A percentile compares a stretch with the other conserved stretches of the same genome.
Conservation (phyloP, 2,888 invertebrate species). For the Scelioninae gen. 1 region DNA sequence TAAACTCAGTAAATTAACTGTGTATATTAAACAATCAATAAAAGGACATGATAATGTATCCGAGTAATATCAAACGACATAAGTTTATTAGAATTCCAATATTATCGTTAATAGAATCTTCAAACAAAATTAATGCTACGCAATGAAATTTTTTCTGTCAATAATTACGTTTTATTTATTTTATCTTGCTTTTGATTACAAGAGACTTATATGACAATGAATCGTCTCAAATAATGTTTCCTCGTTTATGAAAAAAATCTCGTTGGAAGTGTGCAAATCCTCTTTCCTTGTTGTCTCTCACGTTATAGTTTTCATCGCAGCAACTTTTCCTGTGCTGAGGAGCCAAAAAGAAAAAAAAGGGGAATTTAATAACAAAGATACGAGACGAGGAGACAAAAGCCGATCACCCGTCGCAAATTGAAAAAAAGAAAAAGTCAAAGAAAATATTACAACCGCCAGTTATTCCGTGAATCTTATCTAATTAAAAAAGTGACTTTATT, state of each 20-base stretch:
- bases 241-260: slow-evolving; percentile 57
- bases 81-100: background rate
- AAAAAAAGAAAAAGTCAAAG: slow-evolving; percentile 40
- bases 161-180: slow-evolving; percentile 54
- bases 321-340: slow-evolving; percentile 21
- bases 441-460: slow-evolving; percentile 23
- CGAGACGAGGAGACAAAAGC: slow-evolving; percentile 46
- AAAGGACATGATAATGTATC: no score
- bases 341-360: slow-evolving; percentile 31
- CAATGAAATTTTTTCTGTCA: slow-evolving; percentile 14
- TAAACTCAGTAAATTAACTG: no score
- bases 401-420: slow-evolving; percentile 49
- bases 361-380: slow-evolving; percentile 36
- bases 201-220: slow-evolving; percentile 29
- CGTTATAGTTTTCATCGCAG: slow-evolving; percentile 55
- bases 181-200: slow-evolving; percentile 25
- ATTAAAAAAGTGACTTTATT: slow-evolving; percentile 60
- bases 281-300: slow-evolving; percentile 55
- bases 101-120: background rate
- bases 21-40: no score
- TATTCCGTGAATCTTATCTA: slow-evolving; percentile 37
- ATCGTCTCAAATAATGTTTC: slow-evolving; percentile 53
- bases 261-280: slow-evolving; percentile 53
- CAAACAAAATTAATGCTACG: slow-evolving; percentile 13
- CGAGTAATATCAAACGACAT: no score